phyloP scores from a whole-genome alignment of 2,113 vertebrate species.

The Megaceryle torquata region DNA sequence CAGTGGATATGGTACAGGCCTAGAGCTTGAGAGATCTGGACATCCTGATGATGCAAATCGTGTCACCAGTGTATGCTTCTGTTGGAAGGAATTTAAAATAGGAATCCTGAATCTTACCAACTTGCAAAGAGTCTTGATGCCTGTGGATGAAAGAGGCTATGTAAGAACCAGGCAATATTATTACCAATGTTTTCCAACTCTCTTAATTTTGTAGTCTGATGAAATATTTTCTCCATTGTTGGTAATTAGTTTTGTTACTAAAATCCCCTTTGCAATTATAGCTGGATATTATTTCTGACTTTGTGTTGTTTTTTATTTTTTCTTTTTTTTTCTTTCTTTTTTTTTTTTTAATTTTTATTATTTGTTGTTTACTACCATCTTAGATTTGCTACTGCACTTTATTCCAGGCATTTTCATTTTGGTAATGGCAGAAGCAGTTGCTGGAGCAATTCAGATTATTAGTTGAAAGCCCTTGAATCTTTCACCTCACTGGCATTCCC shows the following conservation, averaged over 20 bases:
- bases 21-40: not conserved
- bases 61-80: not conserved
- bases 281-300: constrained; percentile 3
- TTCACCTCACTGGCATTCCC: not conserved
- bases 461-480: not conserved
- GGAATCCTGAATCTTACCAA: not conserved
- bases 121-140: not conserved
- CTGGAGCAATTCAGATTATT: not conserved
- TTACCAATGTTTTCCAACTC: not conserved
- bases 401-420: not conserved
- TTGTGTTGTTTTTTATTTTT: not conserved
- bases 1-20: not conserved
- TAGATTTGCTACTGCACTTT: not conserved
- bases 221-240: constrained; percentile 20
- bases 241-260: constrained; percentile 40
- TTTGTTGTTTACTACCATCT: not conserved
- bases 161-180: not conserved
- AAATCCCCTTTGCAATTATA: constrained; percentile 31
- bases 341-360: not conserved
- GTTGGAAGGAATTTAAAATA: not conserved
- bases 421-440: not conserved
- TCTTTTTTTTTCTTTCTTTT: no score
- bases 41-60: not conserved
- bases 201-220: not conserved
- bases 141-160: not conserved